Conservation (phyloP, 2,888 invertebrate species). For the Drosophila meridionalis region DNA sequence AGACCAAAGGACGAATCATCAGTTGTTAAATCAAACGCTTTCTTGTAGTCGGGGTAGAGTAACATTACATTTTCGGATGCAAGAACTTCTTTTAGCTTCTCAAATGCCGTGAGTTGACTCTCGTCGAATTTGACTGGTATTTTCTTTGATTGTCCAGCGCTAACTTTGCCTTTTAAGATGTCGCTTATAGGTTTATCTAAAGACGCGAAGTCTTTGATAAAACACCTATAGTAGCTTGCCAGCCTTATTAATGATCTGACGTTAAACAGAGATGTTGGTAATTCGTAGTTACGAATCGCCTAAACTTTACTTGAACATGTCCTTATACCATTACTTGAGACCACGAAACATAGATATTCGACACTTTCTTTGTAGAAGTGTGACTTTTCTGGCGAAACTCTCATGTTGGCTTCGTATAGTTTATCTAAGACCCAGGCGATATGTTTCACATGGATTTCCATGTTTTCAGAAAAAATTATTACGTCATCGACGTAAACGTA, state of each 20-base stretch:
- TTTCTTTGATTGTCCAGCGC: neutral
- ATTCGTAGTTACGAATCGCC: no score
- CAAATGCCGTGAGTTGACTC: neutral
- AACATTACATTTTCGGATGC: neutral
- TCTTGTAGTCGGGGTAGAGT: neutral
- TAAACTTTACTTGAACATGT: no score
- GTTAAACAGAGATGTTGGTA: neutral
- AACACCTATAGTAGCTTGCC: conserved; percentile 2
- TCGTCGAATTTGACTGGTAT: neutral
- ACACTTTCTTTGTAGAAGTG: neutral
- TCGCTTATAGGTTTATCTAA: neutral
- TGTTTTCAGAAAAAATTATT: conserved; percentile 5
- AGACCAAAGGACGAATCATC: neutral
- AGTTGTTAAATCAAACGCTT: neutral
- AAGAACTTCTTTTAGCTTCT: neutral
- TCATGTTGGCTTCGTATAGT: conserved; percentile 8
- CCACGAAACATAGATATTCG: neutral
- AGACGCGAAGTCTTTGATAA: neutral
- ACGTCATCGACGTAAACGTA: conserved; percentile 27
- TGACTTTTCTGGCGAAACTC: neutral
- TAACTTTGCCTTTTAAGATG: neutral
- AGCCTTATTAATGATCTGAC: neutral
- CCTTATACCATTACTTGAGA: neutral
- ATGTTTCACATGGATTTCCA: conserved; percentile 3
- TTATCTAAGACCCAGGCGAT: conserved; percentile 7